These are phyloP conservation scores for Drosophila macrothrix DNA, from an alignment of 2,888 invertebrate species.

Conservation along the genomic window DNA sequence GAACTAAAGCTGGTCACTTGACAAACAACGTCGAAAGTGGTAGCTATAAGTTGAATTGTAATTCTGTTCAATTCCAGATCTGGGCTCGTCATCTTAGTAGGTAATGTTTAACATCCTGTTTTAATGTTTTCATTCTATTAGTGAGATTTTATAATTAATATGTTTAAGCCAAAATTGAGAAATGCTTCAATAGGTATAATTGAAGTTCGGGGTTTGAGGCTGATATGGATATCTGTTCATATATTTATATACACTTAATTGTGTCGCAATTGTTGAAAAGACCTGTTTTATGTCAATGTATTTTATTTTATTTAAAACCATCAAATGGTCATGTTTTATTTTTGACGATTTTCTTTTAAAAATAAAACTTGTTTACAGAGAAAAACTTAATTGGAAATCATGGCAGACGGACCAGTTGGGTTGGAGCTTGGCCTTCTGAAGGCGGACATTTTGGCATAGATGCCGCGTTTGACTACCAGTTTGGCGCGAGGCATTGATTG, in stretches of 20 bases:
- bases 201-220: background rate
- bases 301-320: background rate
- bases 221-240: background rate
- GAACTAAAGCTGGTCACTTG: constrained; percentile 23
- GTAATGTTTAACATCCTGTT: constrained; percentile 2
- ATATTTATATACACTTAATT: background rate
- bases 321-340: constrained; percentile 6
- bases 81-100: constrained; percentile 2
- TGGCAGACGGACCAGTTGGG: background rate
- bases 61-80: background rate
- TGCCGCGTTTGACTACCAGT: background rate
- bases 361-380: background rate
- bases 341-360: background rate
- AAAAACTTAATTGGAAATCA: background rate
- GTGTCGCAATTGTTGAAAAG: background rate
- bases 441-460: constrained; percentile 1
- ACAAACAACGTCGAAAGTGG: background rate
- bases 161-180: background rate
- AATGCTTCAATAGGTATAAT: background rate
- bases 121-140: background rate
- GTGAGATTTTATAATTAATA: background rate
- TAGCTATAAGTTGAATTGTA: background rate
- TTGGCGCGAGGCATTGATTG: constrained; percentile 24
- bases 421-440: constrained; percentile 1
- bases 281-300: background rate